Evolutionary conservation across 2,797 vertebrate genomes (phyloP).

Genomic region (Sylvilagus floridanus): DNA sequence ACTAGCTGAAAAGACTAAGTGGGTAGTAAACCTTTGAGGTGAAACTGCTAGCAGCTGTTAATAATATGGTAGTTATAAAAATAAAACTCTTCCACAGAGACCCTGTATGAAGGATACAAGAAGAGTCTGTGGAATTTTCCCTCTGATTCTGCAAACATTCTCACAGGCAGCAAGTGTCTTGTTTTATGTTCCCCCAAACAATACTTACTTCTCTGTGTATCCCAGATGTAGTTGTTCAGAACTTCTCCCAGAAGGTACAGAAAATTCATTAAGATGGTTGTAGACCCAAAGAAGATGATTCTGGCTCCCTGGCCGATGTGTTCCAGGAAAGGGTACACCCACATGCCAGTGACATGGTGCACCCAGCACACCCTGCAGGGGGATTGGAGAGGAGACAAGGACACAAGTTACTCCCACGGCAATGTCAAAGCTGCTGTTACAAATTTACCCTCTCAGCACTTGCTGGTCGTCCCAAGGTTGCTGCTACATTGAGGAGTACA

Average conservation of each 20-base stretch:
- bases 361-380: constrained; percentile 96
- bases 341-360: constrained; percentile 96
- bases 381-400: constrained; percentile 74
- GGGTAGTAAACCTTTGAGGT: constrained; percentile 80
- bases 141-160: neutral
- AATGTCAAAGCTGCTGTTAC: neutral
- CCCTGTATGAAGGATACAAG: constrained; percentile 48
- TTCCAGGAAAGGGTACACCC: constrained; percentile 97
- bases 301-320: constrained; percentile 92
- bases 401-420: neutral
- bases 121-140: constrained; percentile 34
- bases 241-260: constrained; percentile 96
- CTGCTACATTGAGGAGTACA: neutral
- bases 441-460: neutral
- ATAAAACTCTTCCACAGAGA: constrained; percentile 76
- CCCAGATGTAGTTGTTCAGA: constrained; percentile 98
- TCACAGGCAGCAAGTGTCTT: fast-evolving
- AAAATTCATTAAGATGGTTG: constrained; percentile 90
- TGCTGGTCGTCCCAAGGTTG: neutral
- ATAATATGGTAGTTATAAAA: constrained; percentile 78
- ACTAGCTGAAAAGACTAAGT: constrained; percentile 76
- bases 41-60: constrained; percentile 82
- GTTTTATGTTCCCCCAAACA: constrained; percentile 43
- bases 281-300: constrained; percentile 92
- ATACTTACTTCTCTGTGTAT: constrained; percentile 93